Conservation (phyloP, 2,113 vertebrate species). For the Hydrochoerus hydrochaeris region DNA sequence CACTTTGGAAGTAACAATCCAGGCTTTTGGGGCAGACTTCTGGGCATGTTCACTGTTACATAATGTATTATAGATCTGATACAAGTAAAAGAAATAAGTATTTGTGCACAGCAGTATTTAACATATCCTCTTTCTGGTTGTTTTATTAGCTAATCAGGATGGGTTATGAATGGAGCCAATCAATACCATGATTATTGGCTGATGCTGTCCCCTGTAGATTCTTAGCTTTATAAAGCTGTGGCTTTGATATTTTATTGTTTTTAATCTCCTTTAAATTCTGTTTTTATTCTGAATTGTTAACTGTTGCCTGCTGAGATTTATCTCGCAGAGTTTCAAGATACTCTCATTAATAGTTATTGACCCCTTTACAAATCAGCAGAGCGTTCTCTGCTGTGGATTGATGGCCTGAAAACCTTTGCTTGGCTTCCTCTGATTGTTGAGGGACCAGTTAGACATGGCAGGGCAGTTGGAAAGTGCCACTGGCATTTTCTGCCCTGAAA, state of each 20-base stretch:
- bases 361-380: constrained; percentile 51
- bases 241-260: constrained; percentile 56
- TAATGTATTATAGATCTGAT: background rate
- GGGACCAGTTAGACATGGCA: background rate
- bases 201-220: background rate
- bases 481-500: background rate
- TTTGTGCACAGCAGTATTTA: background rate
- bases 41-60: background rate
- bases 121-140: background rate
- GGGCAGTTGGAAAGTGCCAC: background rate
- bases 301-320: constrained; percentile 18
- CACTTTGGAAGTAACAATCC: background rate
- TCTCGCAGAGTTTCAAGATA: constrained; percentile 27
- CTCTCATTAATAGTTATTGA: constrained; percentile 63
- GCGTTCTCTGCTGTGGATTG: background rate
- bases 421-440: background rate
- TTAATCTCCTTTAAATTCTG: background rate
- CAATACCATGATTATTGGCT: background rate
- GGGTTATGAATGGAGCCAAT: background rate
- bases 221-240: constrained; percentile 43
- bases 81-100: background rate
- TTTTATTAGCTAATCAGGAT: background rate
- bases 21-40: background rate
- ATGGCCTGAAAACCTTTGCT: background rate
- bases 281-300: constrained; percentile 67